Conservation (phyloP, 2,888 invertebrate genomes). For the Platycheirus rosarum region DNA sequence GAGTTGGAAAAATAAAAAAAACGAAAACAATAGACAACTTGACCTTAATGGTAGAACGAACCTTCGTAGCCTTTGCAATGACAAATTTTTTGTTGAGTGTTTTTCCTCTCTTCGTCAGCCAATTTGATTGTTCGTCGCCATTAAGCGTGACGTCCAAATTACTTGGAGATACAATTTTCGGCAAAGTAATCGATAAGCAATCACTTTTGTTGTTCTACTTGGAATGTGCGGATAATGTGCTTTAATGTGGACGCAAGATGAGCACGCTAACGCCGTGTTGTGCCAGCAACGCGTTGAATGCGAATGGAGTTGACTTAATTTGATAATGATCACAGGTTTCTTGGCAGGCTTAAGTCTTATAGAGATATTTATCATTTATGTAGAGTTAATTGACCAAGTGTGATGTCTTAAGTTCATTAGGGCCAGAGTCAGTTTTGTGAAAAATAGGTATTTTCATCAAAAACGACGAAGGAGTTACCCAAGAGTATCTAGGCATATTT, state of each 20-base stretch:
- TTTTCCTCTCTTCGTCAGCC: constrained; percentile 25
- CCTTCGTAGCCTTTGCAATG: constrained; percentile 18
- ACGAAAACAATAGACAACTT: constrained; percentile 40
- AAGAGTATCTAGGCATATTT: too few species aligned
- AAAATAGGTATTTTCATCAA: too few species aligned
- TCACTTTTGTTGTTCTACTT: constrained; percentile 40
- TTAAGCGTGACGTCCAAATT: constrained; percentile 59
- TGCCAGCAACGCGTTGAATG: constrained; percentile 3
- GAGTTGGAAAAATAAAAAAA: too few species aligned
- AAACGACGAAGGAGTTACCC: too few species aligned
- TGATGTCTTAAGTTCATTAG: too few species aligned
- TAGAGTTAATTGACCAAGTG: too few species aligned
- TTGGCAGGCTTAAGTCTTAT: neutral
- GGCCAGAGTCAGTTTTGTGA: too few species aligned
- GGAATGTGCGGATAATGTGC: constrained; percentile 49
- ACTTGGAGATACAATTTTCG: constrained; percentile 55
- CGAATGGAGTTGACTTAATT: constrained; percentile 8
- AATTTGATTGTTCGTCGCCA: constrained; percentile 61
- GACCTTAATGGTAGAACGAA: constrained; percentile 51
- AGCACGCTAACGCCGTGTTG: neutral
- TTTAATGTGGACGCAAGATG: neutral
- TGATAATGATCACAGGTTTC: constrained; percentile 8
- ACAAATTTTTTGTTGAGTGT: constrained; percentile 52
- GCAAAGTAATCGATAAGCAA: constrained; percentile 49
- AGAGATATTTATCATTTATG: too few species aligned